phyloP scores from a whole-genome alignment of 2,113 vertebrate genomes.

The Clarias batrachus region DNA sequence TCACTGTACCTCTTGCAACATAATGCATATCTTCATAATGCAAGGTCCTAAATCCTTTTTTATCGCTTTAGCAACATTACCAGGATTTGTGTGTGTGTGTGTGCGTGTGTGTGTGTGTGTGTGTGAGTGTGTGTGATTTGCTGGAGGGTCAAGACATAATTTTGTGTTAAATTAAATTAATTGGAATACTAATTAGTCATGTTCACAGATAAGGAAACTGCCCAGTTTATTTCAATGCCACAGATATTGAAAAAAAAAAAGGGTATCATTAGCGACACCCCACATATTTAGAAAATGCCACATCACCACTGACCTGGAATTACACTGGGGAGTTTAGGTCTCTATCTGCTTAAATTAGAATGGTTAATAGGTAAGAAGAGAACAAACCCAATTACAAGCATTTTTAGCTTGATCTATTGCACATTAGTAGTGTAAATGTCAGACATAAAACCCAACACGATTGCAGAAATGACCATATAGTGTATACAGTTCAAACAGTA shows the following conservation, averaged over 20 bases:
- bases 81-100: background rate
- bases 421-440: background rate
- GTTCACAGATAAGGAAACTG: conserved; percentile 39
- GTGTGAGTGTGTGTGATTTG: conserved; percentile 12
- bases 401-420: background rate
- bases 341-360: background rate
- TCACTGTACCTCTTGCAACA: conserved; percentile 13
- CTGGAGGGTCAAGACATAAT: conserved; percentile 38
- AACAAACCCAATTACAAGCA: background rate
- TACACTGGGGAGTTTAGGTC: background rate
- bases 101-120: background rate
- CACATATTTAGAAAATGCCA: background rate
- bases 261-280: conserved; percentile 23
- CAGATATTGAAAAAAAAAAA: conserved; percentile 29
- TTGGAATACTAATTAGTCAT: conserved; percentile 46
- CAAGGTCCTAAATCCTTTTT: conserved; percentile 50
- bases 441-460: background rate
- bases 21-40: conserved; percentile 27
- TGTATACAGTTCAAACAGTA: background rate
- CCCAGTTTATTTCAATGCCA: no score
- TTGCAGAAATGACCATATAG: background rate
- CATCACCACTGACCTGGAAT: background rate
- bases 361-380: background rate
- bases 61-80: conserved; percentile 27
- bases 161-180: conserved; percentile 50